Conservation (phyloP, 2,797 vertebrate species). For the Sylvilagus floridanus region DNA sequence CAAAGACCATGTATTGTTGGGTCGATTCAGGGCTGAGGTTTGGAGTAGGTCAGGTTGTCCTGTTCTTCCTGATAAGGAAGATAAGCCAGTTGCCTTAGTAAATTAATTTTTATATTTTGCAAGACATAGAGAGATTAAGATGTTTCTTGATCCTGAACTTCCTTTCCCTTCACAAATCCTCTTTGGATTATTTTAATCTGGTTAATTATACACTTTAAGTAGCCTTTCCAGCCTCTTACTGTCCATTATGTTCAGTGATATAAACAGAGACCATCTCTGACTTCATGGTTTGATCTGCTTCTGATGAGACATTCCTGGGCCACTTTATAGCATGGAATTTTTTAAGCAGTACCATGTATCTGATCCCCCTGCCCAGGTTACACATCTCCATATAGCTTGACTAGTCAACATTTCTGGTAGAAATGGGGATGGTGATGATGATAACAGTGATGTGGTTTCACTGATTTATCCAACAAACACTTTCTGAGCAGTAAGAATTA, state of each 20-base stretch:
- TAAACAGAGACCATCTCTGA: background rate
- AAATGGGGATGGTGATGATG: background rate
- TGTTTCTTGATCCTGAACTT: slow-evolving; percentile 49
- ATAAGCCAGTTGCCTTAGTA: background rate
- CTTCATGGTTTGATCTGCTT: background rate
- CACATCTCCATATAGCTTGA: background rate
- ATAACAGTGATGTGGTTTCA: background rate
- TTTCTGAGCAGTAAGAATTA: background rate
- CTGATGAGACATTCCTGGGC: background rate
- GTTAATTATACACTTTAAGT: slow-evolving; percentile 29
- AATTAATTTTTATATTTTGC: slow-evolving; percentile 9
- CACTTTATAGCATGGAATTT: background rate
- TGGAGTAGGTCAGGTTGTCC: slow-evolving; percentile 5
- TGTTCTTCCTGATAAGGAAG: background rate
- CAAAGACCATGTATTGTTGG: slow-evolving; percentile 42
- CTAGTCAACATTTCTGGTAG: background rate
- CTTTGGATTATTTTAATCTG: slow-evolving; percentile 45
- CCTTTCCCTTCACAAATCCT: slow-evolving; percentile 35
- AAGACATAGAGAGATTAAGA: slow-evolving; percentile 51
- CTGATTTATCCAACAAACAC: background rate
- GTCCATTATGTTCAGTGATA: background rate
- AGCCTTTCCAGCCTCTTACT: slow-evolving; percentile 23
- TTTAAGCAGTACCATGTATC: background rate
- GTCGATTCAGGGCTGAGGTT: background rate
- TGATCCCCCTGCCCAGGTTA: background rate